Evolutionary conservation across 2,888 invertebrate genomes (phyloP).

Genomic region (Pachydiplax longipennis): DNA sequence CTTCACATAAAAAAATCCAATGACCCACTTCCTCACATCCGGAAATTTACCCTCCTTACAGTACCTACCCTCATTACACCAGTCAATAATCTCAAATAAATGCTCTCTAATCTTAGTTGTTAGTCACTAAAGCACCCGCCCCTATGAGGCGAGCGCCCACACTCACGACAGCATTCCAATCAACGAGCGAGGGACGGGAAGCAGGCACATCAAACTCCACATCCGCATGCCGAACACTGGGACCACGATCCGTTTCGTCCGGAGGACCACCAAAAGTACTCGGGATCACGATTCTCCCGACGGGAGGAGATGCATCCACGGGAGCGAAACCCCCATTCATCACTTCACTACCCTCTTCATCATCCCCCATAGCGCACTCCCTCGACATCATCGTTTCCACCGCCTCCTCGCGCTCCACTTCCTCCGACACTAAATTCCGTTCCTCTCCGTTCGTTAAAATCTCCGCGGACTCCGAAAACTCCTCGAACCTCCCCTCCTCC

Average conservation of each 20-base stretch:
- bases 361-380: background rate
- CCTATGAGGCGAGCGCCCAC: background rate
- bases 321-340: background rate
- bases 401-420: background rate
- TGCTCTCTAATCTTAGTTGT: background rate
- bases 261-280: background rate
- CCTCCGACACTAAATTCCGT: background rate
- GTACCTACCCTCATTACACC: too few relatives aligned
- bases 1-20: too few relatives aligned
- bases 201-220: constrained; percentile 31
- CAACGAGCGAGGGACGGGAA: constrained; percentile 26
- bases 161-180: constrained; percentile 44
- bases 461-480: background rate
- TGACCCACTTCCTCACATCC: too few relatives aligned
- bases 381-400: background rate
- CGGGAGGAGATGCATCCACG: background rate
- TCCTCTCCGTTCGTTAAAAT: background rate
- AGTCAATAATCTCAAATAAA: background rate
- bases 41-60: too few relatives aligned
- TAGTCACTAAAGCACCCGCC: background rate
- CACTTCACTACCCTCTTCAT: background rate
- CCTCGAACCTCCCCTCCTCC: background rate
- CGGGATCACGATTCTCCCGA: background rate
- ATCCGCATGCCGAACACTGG: background rate
- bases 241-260: background rate